Evolutionary conservation across 2,888 invertebrate genomes (phyloP).

Genomic region (Pilophorus perplexus): DNA sequence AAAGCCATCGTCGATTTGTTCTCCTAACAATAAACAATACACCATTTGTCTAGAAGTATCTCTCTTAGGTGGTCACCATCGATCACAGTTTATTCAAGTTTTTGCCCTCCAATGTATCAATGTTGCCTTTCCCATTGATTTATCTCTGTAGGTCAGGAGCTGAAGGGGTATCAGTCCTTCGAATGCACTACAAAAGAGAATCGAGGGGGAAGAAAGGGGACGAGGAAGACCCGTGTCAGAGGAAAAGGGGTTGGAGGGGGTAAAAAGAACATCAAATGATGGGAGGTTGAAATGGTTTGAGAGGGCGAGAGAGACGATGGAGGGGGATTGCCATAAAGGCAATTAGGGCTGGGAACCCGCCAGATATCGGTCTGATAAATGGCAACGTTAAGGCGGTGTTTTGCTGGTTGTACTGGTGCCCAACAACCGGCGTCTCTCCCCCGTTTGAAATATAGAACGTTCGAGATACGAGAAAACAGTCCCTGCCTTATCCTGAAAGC

Average conservation of each 20-base stretch:
- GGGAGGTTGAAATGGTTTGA: constrained; percentile 31
- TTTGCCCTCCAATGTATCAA: no score
- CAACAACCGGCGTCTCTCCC: constrained; percentile 36
- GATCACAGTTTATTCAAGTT: no score
- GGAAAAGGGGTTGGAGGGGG: not conserved
- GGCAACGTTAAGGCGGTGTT: constrained; percentile 41
- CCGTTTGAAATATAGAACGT: constrained; percentile 35
- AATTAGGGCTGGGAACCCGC: constrained; percentile 41
- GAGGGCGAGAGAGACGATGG: not conserved
- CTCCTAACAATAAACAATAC: no score
- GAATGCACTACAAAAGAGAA: no score
- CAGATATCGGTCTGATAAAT: constrained; percentile 39
- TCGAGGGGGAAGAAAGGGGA: no score
- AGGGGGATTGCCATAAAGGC: constrained; percentile 35
- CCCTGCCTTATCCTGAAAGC: constrained; percentile 5
- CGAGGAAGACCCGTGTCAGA: no score
- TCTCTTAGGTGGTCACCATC: no score
- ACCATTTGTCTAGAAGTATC: no score
- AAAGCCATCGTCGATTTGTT: no score
- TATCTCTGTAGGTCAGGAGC: no score
- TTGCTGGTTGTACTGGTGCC: constrained; percentile 41
- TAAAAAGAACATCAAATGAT: constrained; percentile 24
- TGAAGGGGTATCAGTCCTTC: no score
- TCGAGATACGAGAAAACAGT: constrained; percentile 26
- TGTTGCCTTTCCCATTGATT: no score